Evolutionary conservation across 2,888 invertebrate species (phyloP).

Genomic region (Phlogophora meticulosa): DNA sequence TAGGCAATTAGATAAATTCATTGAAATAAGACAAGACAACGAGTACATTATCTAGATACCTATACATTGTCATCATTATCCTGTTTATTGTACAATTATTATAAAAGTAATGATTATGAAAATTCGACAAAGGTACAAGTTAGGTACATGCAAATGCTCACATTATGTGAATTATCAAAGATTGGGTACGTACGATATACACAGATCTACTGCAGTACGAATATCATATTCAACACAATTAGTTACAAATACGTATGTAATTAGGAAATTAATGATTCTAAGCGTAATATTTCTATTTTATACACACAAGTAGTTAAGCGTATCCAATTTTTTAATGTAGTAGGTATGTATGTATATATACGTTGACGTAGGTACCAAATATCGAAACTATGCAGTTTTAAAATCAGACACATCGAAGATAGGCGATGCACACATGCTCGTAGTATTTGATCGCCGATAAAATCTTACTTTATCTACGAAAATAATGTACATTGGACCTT

Average conservation of each 20-base stretch:
- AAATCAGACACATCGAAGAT: constrained; percentile 82
- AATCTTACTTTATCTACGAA: constrained; percentile 86
- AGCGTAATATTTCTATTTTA: constrained; percentile 88
- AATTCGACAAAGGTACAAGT: constrained; percentile 71
- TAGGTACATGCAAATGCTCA: constrained; percentile 75
- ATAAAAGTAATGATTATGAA: constrained; percentile 69
- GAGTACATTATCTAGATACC: constrained; percentile 80
- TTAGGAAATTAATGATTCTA: constrained; percentile 87
- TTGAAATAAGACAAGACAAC: constrained; percentile 76
- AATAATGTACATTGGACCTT: constrained; percentile 81
- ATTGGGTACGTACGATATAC: constrained; percentile 84
- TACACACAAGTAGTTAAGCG: constrained; percentile 89
- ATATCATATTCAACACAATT: constrained; percentile 87
- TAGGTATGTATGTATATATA: constrained; percentile 74
- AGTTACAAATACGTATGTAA: constrained; percentile 86
- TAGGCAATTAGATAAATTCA: constrained; percentile 69
- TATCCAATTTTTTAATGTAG: constrained; percentile 78
- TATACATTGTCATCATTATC: constrained; percentile 71
- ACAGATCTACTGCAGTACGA: constrained; percentile 90
- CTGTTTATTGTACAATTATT: constrained; percentile 62
- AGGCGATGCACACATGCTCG: constrained; percentile 74
- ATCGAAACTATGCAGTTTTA: constrained; percentile 69
- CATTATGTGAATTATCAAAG: constrained; percentile 82
- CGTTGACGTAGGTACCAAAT: constrained; percentile 69
- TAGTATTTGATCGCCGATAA: constrained; percentile 78